Evolutionary conservation across 2,888 invertebrate species (phyloP).

Genomic region (Ennomos quercinarius): DNA sequence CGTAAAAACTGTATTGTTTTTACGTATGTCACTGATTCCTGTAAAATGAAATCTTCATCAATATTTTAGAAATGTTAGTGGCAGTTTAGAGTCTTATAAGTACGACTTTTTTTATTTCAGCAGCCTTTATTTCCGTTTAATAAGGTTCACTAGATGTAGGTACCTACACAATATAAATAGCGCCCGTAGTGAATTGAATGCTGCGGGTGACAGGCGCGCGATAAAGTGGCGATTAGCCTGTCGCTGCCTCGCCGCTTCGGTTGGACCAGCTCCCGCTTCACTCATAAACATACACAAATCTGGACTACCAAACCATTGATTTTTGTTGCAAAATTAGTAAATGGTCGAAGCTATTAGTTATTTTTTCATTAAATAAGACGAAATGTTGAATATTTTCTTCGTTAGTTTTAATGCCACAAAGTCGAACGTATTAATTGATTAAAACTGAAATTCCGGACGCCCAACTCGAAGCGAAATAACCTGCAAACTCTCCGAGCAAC

Average conservation of each 20-base stretch:
- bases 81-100: not conserved
- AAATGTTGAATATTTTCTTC: too few relatives aligned
- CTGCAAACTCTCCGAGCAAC: conserved; percentile 64
- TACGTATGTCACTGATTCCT: too few relatives aligned
- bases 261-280: not conserved
- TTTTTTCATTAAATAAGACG: too few relatives aligned
- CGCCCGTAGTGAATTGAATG: conserved; percentile 45
- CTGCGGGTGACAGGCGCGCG: conserved; percentile 68
- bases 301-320: too few relatives aligned
- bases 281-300: too few relatives aligned
- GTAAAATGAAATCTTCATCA: too few relatives aligned
- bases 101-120: conserved; percentile 11
- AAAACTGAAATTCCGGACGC: conserved; percentile 66
- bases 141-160: conserved; percentile 27
- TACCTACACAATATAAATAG: conserved; percentile 36
- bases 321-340: too few relatives aligned
- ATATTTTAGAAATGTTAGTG: not conserved
- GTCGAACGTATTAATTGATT: conserved; percentile 57
- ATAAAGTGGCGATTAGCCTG: conserved; percentile 76
- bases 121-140: conserved; percentile 26
- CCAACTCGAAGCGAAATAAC: conserved; percentile 69
- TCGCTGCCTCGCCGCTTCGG: conserved; percentile 61
- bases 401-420: not conserved
- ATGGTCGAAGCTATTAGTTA: too few relatives aligned
- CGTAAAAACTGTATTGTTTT: too few relatives aligned